Percentiles rank a stretch among this genome's conserved stretches.
phyloP scores from a whole-genome alignment of 2,113 vertebrate species.

The Callipepla californica region DNA sequence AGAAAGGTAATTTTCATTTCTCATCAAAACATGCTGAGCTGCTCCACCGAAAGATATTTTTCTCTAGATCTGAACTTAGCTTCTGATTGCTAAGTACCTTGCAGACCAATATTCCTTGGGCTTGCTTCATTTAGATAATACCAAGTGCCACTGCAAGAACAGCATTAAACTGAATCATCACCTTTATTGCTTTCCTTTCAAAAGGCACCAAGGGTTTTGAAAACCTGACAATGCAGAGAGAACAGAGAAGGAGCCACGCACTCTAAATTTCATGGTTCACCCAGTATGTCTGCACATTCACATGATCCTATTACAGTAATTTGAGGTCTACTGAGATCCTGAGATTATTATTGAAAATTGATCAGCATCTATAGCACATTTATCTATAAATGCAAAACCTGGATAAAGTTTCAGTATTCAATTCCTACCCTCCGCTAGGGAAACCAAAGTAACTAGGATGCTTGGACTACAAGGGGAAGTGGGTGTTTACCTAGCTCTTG shows the following conservation, averaged over 20 bases:
- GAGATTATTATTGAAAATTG: not conserved
- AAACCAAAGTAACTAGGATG: not conserved
- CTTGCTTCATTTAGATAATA: constrained; percentile 36
- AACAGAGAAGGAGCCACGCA: fast-evolving
- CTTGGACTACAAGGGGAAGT: not conserved
- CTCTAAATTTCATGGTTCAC: not conserved
- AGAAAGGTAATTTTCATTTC: constrained; percentile 19
- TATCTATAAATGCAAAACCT: not conserved
- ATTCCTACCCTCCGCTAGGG: not conserved
- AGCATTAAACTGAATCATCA: constrained; percentile 28
- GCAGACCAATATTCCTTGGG: constrained; percentile 11
- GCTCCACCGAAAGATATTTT: not conserved
- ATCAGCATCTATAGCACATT: not conserved
- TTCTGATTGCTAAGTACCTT: constrained; percentile 34
- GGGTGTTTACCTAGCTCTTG: not conserved
- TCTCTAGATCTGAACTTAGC: not conserved
- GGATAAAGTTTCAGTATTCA: not conserved
- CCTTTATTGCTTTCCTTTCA: constrained; percentile 16
- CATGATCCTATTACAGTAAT: not conserved
- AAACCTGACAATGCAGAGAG: not conserved
- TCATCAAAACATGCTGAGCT: constrained; percentile 8
- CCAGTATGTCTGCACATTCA: not conserved
- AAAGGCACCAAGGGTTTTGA: not conserved
- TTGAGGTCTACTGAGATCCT: not conserved
- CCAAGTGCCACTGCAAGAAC: constrained; percentile 5